Conservation (phyloP, 1,140 invertebrate genomes). For the Macrobrachium rosenbergii region DNA sequence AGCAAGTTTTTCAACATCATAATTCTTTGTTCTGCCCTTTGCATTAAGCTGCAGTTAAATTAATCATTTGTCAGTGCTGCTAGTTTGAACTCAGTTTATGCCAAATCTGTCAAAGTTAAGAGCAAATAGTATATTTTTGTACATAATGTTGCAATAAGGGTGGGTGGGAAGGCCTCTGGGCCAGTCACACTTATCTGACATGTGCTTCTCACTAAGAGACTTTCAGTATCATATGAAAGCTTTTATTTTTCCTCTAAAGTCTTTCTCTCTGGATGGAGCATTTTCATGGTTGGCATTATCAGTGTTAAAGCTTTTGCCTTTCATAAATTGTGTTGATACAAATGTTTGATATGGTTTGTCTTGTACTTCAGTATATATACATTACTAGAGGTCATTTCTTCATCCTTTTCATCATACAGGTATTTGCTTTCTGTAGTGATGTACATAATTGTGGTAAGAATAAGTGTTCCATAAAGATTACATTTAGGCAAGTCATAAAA, state of each 20-base stretch:
- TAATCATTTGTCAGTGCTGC: constrained; percentile 1
- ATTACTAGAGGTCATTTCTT: neutral
- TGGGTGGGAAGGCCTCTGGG: constrained; percentile 9
- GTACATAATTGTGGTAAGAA: neutral
- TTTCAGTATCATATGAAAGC: too few relatives aligned
- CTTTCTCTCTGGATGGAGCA: too few relatives aligned
- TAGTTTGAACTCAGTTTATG: constrained; percentile 37
- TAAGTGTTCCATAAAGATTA: neutral
- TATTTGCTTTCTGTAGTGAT: neutral
- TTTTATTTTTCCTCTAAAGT: too few relatives aligned
- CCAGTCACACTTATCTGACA: too few relatives aligned
- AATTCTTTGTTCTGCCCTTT: neutral
- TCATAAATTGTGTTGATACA: neutral
- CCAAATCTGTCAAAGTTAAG: constrained; percentile 44
- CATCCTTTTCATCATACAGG: constrained; percentile 15
- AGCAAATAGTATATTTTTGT: constrained; percentile 55
- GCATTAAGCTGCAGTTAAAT: constrained; percentile 5
- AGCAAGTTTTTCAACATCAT: too few relatives aligned
- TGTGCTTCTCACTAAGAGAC: too few relatives aligned
- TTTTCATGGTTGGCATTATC: constrained; percentile 2
- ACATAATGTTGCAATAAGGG: constrained; percentile 53
- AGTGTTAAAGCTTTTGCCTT: neutral
- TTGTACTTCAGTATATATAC: too few relatives aligned
- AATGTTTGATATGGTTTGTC: neutral
- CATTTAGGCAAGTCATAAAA: too few relatives aligned